These are phyloP conservation scores for Drosophila ezoana DNA, from an alignment of 2,888 invertebrate species.

Conservation along the genomic window DNA sequence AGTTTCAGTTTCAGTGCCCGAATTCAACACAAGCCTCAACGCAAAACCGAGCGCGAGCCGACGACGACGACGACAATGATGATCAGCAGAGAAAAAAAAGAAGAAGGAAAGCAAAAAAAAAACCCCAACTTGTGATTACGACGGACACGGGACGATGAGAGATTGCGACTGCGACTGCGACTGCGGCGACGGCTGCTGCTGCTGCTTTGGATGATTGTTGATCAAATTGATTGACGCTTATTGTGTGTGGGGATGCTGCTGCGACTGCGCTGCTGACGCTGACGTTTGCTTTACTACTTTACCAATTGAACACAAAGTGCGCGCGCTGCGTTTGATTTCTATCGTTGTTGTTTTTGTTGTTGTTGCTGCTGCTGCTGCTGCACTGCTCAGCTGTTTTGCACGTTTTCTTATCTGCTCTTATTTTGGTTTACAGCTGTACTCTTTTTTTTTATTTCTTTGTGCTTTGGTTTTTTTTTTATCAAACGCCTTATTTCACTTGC, in stretches of 20 bases:
- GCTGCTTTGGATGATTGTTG: constrained; percentile 31
- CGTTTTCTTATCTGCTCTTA: constrained; percentile 56
- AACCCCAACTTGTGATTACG: constrained; percentile 43
- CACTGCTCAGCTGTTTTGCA: constrained; percentile 73
- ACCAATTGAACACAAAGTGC: constrained; percentile 68
- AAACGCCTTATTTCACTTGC: constrained; percentile 46
- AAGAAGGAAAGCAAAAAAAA: constrained; percentile 20
- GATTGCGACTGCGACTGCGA: constrained; percentile 39
- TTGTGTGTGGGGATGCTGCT: constrained; percentile 21
- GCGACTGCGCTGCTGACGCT: constrained; percentile 24
- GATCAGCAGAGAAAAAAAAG: constrained; percentile 26
- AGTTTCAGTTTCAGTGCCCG: constrained; percentile 70
- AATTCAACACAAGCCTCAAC: constrained; percentile 60
- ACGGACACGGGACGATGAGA: constrained; percentile 54
- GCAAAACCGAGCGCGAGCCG: constrained; percentile 51
- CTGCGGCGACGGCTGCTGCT: constrained; percentile 19
- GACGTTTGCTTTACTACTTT: constrained; percentile 44
- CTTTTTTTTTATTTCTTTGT: constrained; percentile 47
- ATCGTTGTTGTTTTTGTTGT: constrained; percentile 33
- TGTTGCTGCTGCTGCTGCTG: constrained; percentile 19
- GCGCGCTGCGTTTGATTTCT: constrained; percentile 36
- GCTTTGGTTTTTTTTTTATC: constrained; percentile 26
- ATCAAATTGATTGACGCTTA: constrained; percentile 48
- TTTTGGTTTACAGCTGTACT: constrained; percentile 42
- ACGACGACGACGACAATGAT: constrained; percentile 39